Percentiles rank a stretch among this genome's conserved stretches.
These are phyloP conservation scores for Castor canadensis DNA, from an alignment of 2,113 vertebrate species.

Conservation along the genomic window DNA sequence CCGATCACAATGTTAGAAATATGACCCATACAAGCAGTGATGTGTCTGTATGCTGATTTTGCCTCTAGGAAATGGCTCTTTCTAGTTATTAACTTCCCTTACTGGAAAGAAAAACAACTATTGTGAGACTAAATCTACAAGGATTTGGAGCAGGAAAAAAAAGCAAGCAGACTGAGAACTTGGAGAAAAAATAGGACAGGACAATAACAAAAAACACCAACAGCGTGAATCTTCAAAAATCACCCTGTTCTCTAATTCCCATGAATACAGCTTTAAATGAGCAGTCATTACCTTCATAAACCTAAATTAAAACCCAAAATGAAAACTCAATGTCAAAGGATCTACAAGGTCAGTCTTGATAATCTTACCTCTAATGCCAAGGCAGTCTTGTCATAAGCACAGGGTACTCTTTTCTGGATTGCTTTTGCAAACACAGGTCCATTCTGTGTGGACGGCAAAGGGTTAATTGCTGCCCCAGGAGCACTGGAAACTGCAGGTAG, in stretches of 20 bases:
- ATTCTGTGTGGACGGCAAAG: conserved; percentile 95
- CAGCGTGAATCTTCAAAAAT: neutral
- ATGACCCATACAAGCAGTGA: neutral
- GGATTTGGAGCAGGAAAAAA: neutral
- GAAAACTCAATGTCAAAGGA: conserved; percentile 24
- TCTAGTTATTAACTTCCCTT: neutral
- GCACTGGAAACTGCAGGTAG: conserved; percentile 88
- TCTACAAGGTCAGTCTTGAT: neutral
- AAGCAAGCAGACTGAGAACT: neutral
- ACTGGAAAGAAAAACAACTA: conserved; percentile 14
- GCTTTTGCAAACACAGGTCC: conserved; percentile 98
- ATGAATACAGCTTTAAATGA: neutral
- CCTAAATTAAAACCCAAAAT: conserved; percentile 6
- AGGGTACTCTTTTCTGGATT: conserved; percentile 98
- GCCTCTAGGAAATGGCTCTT: neutral
- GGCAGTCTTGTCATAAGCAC: conserved; percentile 98
- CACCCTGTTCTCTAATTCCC: neutral
- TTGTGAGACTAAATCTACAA: neutral
- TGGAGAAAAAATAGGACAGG: neutral
- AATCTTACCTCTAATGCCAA: conserved; percentile 94
- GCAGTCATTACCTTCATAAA: neutral
- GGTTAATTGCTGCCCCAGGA: conserved; percentile 91
- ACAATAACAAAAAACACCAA: neutral
- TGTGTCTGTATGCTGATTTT: neutral
- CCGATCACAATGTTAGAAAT: neutral